These are phyloP conservation scores for Cerceris ruficornis DNA, from an alignment of 2,888 invertebrate genomes.

Conservation along the genomic window DNA sequence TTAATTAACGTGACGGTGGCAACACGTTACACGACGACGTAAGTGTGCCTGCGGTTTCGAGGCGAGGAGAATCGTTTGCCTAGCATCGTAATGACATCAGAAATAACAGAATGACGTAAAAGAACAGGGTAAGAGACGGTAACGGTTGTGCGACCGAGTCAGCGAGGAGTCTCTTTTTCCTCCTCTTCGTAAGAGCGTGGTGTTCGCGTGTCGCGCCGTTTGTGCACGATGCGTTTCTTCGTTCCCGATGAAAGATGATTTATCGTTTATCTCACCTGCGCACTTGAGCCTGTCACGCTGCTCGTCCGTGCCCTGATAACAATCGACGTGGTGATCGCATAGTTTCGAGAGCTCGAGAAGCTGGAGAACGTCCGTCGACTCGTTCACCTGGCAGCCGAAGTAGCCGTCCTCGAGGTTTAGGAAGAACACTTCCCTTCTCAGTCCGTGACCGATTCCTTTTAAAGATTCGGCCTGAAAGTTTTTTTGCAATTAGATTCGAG, in stretches of 20 bases:
- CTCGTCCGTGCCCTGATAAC: constrained; percentile 96
- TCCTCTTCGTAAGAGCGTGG: background rate
- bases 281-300: constrained; percentile 94
- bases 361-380: constrained; percentile 96
- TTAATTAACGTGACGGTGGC: constrained; percentile 51
- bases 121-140: constrained; percentile 36
- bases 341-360: constrained; percentile 96
- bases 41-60: constrained; percentile 35
- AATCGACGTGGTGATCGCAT: constrained; percentile 95
- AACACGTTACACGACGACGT: constrained; percentile 28
- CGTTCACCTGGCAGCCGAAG: constrained; percentile 98
- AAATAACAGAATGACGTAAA: constrained; percentile 49
- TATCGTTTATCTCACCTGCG: constrained; percentile 86
- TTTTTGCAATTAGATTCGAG: background rate
- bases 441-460: constrained; percentile 91
- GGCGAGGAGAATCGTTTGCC: constrained; percentile 41
- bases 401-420: constrained; percentile 98
- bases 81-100: constrained; percentile 46
- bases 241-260: background rate
- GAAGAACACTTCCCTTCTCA: constrained; percentile 96
- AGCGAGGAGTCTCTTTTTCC: constrained; percentile 19
- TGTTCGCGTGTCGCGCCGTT: background rate
- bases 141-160: constrained; percentile 47
- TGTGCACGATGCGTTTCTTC: background rate
- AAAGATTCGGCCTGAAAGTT: constrained; percentile 87